Percentiles rank a stretch among this genome's conserved stretches.
Conservation (phyloP, 2,113 vertebrate genomes). For the Verasper variegatus region DNA sequence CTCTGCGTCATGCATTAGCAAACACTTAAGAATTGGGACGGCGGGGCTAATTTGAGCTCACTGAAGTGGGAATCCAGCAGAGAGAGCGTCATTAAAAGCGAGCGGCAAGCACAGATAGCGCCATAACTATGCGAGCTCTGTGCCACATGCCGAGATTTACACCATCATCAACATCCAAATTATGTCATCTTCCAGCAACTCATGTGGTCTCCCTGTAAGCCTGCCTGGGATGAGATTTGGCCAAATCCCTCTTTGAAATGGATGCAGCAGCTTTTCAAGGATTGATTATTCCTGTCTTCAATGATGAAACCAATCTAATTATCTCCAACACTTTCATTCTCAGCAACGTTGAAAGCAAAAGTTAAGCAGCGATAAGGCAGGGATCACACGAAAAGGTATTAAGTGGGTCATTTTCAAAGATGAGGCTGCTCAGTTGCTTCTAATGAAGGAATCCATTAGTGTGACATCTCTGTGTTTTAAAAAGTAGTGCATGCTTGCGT, state of each 20-base stretch:
- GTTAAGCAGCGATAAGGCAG: constrained; percentile 44
- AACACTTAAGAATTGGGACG: constrained; percentile 61
- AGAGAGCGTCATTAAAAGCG: constrained; percentile 49
- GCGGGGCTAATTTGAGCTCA: constrained; percentile 51
- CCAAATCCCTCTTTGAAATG: constrained; percentile 46
- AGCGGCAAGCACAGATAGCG: constrained; percentile 47
- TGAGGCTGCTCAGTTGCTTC: constrained; percentile 57
- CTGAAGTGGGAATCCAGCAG: constrained; percentile 49
- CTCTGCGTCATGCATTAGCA: constrained; percentile 36
- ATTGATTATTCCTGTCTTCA: constrained; percentile 59
- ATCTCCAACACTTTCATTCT: constrained; percentile 25
- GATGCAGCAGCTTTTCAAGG: constrained; percentile 32
- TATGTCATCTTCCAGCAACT: constrained; percentile 33
- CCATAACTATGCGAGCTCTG: constrained; percentile 30
- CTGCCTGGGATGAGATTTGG: constrained; percentile 10
- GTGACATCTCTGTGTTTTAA: constrained; percentile 27
- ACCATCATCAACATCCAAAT: constrained; percentile 50
- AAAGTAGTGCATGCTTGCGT: background rate
- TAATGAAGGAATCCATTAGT: constrained; percentile 64
- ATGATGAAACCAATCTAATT: constrained; percentile 58
- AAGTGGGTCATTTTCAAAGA: constrained; percentile 61
- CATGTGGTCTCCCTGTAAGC: constrained; percentile 21
- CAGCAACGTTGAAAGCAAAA: constrained; percentile 31
- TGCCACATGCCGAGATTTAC: constrained; percentile 51
- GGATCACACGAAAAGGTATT: constrained; percentile 33